Conservation (phyloP, 2,888 invertebrate genomes). For the Platypus cylindrus region DNA sequence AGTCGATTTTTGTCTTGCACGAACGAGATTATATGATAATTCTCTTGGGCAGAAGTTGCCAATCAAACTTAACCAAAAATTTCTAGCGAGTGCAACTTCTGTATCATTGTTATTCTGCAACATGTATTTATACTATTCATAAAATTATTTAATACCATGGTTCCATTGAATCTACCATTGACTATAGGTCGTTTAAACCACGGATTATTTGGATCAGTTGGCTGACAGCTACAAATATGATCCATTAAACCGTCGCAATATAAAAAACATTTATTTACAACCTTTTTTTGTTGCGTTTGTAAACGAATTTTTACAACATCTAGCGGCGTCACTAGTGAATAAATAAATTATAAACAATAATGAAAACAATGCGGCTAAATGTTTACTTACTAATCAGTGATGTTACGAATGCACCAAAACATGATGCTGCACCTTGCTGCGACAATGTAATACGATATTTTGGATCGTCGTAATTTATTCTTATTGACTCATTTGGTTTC, state of each 20-base stretch:
- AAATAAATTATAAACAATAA: conserved; percentile 2
- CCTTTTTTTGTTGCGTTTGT: conserved; percentile 85
- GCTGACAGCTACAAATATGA: conserved; percentile 78
- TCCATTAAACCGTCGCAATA: conserved; percentile 99
- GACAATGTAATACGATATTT: conserved; percentile 61
- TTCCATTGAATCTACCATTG: conserved; percentile 66
- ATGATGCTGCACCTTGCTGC: conserved; percentile 77
- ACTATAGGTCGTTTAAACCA: conserved; percentile 54
- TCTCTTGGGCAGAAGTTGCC: too few species aligned
- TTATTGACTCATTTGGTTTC: conserved; percentile 4
- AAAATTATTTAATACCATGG: conserved; percentile 42
- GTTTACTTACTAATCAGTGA: conserved; percentile 64
- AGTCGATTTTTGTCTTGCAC: too few species aligned
- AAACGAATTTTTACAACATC: conserved; percentile 98
- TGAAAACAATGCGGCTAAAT: conserved; percentile 6
- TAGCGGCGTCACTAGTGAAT: conserved; percentile 82
- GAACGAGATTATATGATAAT: too few species aligned
- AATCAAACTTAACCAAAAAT: too few species aligned
- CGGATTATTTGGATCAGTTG: conserved; percentile 31
- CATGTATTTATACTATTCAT: not conserved
- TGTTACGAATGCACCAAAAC: conserved; percentile 80
- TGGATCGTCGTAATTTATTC: conserved; percentile 48
- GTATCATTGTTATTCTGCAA: too few species aligned
- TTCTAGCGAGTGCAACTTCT: too few species aligned
- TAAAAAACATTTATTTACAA: conserved; percentile 74